Conservation (phyloP, 2,888 invertebrate species). For the Ctenicera cuprea region DNA sequence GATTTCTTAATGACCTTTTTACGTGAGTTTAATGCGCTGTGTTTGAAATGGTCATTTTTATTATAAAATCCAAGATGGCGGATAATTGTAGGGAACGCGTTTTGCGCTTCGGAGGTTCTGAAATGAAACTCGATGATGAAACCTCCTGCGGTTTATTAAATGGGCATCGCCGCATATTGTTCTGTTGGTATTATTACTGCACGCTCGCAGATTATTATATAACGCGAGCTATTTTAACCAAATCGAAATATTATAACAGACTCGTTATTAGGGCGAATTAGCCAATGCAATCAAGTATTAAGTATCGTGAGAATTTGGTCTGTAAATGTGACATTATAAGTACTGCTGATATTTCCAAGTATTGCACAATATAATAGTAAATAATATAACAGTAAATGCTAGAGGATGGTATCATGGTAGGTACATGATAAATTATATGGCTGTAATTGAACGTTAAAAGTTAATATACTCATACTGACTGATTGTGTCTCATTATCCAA, state of each 20-base stretch:
- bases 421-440: not conserved
- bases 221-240: not conserved
- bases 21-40: conserved; percentile 71
- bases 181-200: not conserved
- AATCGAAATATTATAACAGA: too few relatives aligned
- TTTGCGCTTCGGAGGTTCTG: conserved; percentile 49
- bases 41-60: conserved; percentile 71
- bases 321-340: not conserved
- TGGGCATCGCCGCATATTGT: conserved; percentile 25
- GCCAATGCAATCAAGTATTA: too few relatives aligned
- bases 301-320: not conserved
- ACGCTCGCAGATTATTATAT: not conserved
- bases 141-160: conserved; percentile 49
- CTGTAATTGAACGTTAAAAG: conserved; percentile 30
- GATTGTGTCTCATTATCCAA: conserved; percentile 20
- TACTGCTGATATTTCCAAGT: not conserved
- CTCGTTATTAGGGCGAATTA: too few relatives aligned
- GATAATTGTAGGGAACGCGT: conserved; percentile 52
- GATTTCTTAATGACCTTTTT: conserved; percentile 72
- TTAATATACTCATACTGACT: conserved; percentile 3
- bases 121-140: conserved; percentile 49
- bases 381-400: not conserved
- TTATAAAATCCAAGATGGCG: conserved; percentile 72
- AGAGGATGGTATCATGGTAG: too few relatives aligned
- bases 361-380: conserved; percentile 15